Base-by-base conservation (phyloP, 2,797 vertebrate species). In the Halcyon chelicuti region DNA sequence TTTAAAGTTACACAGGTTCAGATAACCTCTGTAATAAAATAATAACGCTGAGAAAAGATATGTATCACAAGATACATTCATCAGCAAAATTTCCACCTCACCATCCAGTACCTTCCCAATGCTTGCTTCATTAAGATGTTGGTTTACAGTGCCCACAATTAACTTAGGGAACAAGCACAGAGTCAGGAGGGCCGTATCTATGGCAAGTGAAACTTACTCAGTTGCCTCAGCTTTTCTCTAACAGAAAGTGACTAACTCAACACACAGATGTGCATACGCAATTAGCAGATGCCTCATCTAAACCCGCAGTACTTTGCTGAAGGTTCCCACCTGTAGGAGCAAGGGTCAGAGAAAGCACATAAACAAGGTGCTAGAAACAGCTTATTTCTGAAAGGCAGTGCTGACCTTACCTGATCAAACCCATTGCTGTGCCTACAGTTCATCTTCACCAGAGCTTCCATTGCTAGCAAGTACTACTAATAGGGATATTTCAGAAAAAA, bases 181-280 rank as follows among this genome's bases (percentile, higher is more conserved):
- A 46, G 33, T 20, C 39, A 62, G 73, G 25, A 73, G 52, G 13
- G 52, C 68, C 76, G 28, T 31, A 67, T 28, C 29, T 77, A 54
- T 0, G 4, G 39, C 21, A 86, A 61, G 31, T 6, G 44, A 21
- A 52, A 90, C 1, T 1, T 22, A 29, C 2, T 4, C 44, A 58
- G 58, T 10, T 84, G 58, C 22, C 66, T 74, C 92, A 68, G 44
- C 65, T 91, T 68, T 65, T 71, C 42, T 47, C 39, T 80, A 75
- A 37, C 1, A 75, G 31, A 49, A 85, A 22, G 29, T 8, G 12
- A 74, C 61, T 91, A 74, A 79, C 65, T 47, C 65, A 62, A 49
- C 40, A 57, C n/a, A 13, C 1, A 55, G 1, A 40, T 0, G 8
- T 33, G 47, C 25, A 8, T 13, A 80, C 0, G 0, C 61, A 73